phyloP scores from a whole-genome alignment of 2,113 vertebrate species.

The Silurus asotus region DNA sequence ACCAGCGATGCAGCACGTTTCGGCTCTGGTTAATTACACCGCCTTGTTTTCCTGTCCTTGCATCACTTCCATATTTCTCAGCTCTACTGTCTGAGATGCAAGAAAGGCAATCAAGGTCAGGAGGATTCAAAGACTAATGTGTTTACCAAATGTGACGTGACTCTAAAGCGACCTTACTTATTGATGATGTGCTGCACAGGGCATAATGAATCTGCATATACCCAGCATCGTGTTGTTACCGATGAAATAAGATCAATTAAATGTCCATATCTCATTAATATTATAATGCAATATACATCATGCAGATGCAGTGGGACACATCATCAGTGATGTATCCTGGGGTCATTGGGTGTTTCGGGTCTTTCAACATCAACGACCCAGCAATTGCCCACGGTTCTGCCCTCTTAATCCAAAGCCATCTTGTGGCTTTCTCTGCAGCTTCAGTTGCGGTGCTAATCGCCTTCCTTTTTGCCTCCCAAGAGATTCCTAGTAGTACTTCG shows the following conservation, averaged over 20 bases:
- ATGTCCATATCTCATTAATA: background rate
- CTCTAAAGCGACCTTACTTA: background rate
- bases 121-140: background rate
- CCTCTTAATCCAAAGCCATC: too few relatives aligned
- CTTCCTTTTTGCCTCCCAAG: too few relatives aligned
- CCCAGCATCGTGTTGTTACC: background rate
- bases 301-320: too few relatives aligned
- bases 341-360: too few relatives aligned
- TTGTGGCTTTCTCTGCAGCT: too few relatives aligned
- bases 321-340: too few relatives aligned
- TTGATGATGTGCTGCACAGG: background rate
- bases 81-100: background rate
- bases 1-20: constrained; percentile 56
- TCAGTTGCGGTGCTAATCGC: too few relatives aligned
- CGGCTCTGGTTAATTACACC: background rate
- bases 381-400: too few relatives aligned
- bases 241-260: background rate
- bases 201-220: background rate
- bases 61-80: background rate
- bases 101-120: background rate
- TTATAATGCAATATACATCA: too few relatives aligned
- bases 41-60: background rate
- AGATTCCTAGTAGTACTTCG: too few relatives aligned
- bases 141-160: background rate
- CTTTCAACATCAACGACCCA: too few relatives aligned